A percentile compares a stretch with the other conserved stretches of the same genome.
Conservation (phyloP, 2,113 vertebrate genomes). For the Oxygymnocypris stewartii region DNA sequence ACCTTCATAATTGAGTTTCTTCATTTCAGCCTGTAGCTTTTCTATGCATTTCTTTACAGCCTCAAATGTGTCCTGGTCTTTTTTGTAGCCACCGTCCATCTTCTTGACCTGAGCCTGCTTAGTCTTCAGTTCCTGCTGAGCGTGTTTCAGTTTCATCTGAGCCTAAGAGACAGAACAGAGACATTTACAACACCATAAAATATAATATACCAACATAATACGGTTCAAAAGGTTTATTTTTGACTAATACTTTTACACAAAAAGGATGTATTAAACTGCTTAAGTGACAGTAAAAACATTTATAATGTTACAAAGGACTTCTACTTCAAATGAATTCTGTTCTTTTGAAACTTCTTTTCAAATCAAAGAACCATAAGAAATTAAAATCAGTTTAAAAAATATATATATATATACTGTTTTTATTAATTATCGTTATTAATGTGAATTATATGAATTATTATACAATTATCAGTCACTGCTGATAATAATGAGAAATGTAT, state of each 20-base stretch:
- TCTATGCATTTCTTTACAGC: constrained; percentile 75
- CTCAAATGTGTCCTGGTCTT: constrained; percentile 81
- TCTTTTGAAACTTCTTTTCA: not conserved
- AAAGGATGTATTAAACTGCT: not conserved
- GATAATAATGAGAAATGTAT: not conserved
- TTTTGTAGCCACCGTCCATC: constrained; percentile 86
- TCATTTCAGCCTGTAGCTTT: constrained; percentile 80
- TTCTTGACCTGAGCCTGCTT: constrained; percentile 90
- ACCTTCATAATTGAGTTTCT: constrained; percentile 89
- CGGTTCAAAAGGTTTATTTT: not conserved
- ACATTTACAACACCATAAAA: not conserved
- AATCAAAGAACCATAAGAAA: not conserved
- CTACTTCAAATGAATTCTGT: not conserved
- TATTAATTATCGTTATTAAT: too few species aligned
- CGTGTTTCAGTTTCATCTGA: constrained; percentile 89
- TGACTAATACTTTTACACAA: not conserved
- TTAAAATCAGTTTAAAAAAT: not conserved
- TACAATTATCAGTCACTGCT: too few species aligned
- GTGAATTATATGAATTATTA: too few species aligned
- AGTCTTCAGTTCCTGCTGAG: constrained; percentile 86
- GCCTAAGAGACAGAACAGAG: constrained; percentile 71
- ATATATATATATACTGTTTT: too few species aligned
- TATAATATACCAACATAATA: not conserved
- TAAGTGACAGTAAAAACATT: not conserved
- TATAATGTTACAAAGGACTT: not conserved